A percentile compares a stretch with the other conserved stretches of the same genome.
Conservation (phyloP, 2,888 invertebrate species). For the Therioaphis trifolii region DNA sequence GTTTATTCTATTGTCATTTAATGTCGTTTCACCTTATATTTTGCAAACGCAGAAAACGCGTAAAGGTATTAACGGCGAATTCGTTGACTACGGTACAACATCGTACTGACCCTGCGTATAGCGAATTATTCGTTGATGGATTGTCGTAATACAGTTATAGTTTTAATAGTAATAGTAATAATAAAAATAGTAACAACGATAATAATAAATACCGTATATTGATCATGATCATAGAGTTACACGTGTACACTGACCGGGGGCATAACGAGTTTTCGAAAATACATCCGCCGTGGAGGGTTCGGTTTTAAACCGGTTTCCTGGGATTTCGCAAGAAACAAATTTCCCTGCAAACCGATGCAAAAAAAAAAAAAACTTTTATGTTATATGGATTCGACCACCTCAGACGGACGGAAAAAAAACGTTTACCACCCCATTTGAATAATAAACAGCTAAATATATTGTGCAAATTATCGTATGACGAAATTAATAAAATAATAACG, state of each 20-base stretch:
- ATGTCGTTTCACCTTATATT: conserved; percentile 17
- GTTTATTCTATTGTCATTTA: neutral
- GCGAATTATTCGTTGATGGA: too few relatives aligned
- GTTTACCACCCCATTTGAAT: conserved; percentile 7
- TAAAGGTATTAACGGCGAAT: neutral
- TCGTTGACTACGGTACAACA: too few relatives aligned
- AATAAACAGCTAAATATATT: neutral
- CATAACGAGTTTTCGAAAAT: conserved; percentile 48
- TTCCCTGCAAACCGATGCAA: neutral
- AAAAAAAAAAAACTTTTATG: neutral
- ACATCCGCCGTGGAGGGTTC: conserved; percentile 19
- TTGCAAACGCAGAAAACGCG: neutral
- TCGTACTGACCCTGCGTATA: too few relatives aligned
- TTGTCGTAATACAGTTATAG: too few relatives aligned
- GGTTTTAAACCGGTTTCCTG: conserved; percentile 49
- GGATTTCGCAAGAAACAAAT: conserved; percentile 43
- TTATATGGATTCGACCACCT: conserved; percentile 1
- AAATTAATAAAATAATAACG: too few relatives aligned
- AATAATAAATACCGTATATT: too few relatives aligned
- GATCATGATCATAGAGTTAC: neutral
- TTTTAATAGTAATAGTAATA: too few relatives aligned
- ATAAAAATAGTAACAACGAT: neutral
- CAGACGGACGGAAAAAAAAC: neutral
- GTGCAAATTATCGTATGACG: neutral
- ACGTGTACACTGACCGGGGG: conserved; percentile 29